These are phyloP conservation scores for Leptinotarsa tumamoca DNA, from an alignment of 2,888 invertebrate species.

Conservation along the genomic window DNA sequence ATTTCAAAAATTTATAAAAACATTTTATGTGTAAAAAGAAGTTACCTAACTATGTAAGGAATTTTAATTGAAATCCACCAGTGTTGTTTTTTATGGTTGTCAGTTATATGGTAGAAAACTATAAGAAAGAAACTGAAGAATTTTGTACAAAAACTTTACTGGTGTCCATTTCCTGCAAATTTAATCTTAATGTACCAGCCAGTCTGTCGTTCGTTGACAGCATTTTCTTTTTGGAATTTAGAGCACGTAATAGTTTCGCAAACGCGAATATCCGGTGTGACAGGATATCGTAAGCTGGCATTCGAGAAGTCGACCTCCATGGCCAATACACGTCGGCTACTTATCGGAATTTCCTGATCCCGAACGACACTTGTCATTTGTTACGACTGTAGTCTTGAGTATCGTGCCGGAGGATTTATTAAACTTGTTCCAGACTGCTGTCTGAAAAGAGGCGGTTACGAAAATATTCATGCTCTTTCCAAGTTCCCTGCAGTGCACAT, in stretches of 20 bases:
- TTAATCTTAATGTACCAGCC: conserved; percentile 2
- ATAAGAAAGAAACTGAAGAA: background rate
- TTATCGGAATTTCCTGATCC: conserved; percentile 33
- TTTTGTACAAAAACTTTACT: background rate
- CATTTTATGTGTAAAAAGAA: no score
- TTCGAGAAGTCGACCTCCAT: conserved; percentile 7
- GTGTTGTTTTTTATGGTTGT: background rate
- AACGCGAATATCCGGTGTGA: conserved; percentile 30
- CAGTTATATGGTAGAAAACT: no score
- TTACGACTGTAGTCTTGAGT: conserved; percentile 16
- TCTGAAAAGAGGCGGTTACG: background rate
- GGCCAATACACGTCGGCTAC: conserved; percentile 20
- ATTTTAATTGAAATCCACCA: background rate
- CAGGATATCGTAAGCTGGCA: conserved; percentile 29
- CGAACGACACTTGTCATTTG: conserved; percentile 33
- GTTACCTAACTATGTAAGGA: no score
- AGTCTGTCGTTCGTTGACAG: conserved; percentile 13
- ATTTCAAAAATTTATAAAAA: no score
- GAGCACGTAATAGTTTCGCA: conserved; percentile 29
- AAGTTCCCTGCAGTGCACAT: no score
- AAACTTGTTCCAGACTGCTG: background rate
- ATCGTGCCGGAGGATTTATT: conserved; percentile 25
- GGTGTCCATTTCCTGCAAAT: conserved; percentile 8
- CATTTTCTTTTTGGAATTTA: conserved; percentile 24
- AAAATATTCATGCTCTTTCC: no score